Evolutionary conservation across 1,140 invertebrate species (phyloP).

Genomic region (Drosophila miranda): DNA sequence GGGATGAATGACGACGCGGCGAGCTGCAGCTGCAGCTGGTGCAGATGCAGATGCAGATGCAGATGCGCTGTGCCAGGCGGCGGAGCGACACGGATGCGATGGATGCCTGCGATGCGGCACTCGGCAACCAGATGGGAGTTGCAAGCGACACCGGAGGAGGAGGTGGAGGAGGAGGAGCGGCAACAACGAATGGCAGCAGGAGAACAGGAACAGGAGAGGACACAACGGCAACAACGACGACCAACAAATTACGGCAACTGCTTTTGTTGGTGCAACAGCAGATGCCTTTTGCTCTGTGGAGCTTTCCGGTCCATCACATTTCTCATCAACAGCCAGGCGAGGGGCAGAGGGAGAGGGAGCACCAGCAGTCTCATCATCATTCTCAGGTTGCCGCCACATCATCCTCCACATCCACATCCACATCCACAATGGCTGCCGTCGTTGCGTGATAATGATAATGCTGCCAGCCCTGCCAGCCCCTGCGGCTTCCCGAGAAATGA

Average conservation of each 20-base stretch:
- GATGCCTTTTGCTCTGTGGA: slow-evolving; percentile 79
- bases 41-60: slow-evolving; percentile 21
- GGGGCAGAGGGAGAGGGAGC: neutral
- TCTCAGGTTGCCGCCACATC: slow-evolving; percentile 32
- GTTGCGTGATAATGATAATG: slow-evolving; percentile 70
- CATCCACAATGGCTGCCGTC: slow-evolving; percentile 66
- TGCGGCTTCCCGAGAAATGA: slow-evolving; percentile 13
- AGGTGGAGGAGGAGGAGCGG: slow-evolving; percentile 10
- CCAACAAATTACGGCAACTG: slow-evolving; percentile 77
- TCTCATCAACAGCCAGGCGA: slow-evolving; percentile 38
- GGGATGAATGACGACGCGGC: slow-evolving; percentile 90
- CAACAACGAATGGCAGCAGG: slow-evolving; percentile 1
- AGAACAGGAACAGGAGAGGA: slow-evolving; percentile 5
- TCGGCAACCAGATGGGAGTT: slow-evolving; percentile 21
- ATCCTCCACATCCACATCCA: slow-evolving; percentile 9
- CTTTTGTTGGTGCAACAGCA: slow-evolving; percentile 77
- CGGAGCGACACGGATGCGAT: slow-evolving; percentile 23
- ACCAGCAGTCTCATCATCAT: slow-evolving; percentile 32
- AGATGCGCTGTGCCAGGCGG: slow-evolving; percentile 59
- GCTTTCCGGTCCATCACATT: slow-evolving; percentile 78
- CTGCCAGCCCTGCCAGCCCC: slow-evolving; percentile 19
- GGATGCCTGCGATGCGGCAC: slow-evolving; percentile 31
- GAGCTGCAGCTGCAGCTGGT: slow-evolving; percentile 36
- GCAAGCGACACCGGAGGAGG: slow-evolving; percentile 36
- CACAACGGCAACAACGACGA: slow-evolving; percentile 58